phyloP scores from a whole-genome alignment of 2,113 vertebrate species.

The Halichoeres trimaculatus region DNA sequence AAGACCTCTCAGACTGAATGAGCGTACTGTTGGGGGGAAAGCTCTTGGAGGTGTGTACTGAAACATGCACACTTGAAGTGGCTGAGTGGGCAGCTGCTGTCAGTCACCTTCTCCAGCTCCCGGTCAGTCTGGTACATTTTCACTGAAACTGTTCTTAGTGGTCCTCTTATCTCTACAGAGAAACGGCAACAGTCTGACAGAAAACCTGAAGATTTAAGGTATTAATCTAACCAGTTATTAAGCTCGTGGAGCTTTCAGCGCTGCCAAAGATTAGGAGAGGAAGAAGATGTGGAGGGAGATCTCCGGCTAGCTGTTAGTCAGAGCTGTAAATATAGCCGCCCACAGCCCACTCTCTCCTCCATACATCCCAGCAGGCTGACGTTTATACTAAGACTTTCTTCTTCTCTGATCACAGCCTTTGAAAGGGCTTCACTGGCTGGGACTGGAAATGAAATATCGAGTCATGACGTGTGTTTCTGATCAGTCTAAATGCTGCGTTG shows the following conservation, averaged over 20 bases:
- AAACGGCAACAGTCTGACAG: background rate
- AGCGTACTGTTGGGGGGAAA: background rate
- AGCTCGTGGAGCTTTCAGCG: background rate
- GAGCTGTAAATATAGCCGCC: slow-evolving; percentile 63
- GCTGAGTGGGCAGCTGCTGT: slow-evolving; percentile 20
- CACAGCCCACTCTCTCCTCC: slow-evolving; percentile 67
- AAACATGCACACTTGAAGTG: background rate
- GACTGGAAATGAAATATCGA: slow-evolving; percentile 3
- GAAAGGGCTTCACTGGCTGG: background rate
- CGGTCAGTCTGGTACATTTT: background rate
- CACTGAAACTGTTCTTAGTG: background rate
- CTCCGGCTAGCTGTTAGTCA: slow-evolving; percentile 63
- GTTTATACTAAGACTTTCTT: slow-evolving; percentile 24
- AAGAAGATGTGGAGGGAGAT: slow-evolving; percentile 40
- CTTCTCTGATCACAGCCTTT: slow-evolving; percentile 11
- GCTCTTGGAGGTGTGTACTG: background rate
- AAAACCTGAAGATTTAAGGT: background rate
- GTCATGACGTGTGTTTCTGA: background rate
- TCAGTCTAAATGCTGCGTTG: slow-evolving; percentile 1
- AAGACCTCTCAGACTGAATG: background rate
- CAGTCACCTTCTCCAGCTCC: background rate
- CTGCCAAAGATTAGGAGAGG: slow-evolving; percentile 22
- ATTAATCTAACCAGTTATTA: background rate
- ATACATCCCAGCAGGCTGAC: slow-evolving; percentile 47
- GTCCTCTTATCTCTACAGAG: background rate